A percentile compares a stretch with the other conserved stretches of the same genome.
These are phyloP conservation scores for Bombus superbus DNA, from an alignment of 1,140 invertebrate genomes.

Conservation along the genomic window DNA sequence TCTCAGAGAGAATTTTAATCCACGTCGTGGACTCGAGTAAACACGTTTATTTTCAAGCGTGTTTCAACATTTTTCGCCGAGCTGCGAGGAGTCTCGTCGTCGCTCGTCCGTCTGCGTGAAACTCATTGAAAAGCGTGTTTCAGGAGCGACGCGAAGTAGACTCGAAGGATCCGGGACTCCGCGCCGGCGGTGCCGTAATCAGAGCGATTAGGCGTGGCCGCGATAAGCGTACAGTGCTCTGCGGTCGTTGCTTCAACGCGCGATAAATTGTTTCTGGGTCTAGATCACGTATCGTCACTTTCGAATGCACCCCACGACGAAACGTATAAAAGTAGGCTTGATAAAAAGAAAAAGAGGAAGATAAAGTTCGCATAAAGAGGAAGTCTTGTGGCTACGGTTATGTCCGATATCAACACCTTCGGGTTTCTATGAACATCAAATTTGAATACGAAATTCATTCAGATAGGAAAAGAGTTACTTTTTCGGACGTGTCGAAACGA, in stretches of 20 bases:
- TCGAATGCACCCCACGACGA: conserved; percentile 17
- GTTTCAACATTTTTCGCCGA: neutral
- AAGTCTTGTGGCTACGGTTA: neutral
- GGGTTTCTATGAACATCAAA: no score
- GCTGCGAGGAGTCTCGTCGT: neutral
- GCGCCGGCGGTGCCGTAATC: conserved; percentile 66
- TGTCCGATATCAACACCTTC: no score
- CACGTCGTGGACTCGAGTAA: conserved; percentile 16
- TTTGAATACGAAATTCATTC: no score
- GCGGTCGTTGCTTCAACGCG: conserved; percentile 61
- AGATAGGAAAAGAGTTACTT: no score
- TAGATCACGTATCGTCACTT: conserved; percentile 45
- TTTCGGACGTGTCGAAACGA: no score
- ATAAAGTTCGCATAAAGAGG: neutral
- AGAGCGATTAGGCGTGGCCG: conserved; percentile 71
- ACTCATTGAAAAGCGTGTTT: neutral
- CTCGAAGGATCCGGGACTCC: conserved; percentile 56
- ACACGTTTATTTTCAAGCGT: conserved; percentile 18
- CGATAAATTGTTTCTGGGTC: conserved; percentile 53
- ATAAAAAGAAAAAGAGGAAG: neutral
- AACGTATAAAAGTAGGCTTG: neutral
- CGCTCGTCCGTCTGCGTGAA: neutral
- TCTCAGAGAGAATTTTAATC: conserved; percentile 17
- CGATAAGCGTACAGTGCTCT: conserved; percentile 66
- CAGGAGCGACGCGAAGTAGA: conserved; percentile 4